phyloP scores from a whole-genome alignment of 2,888 invertebrate species.

The Anthrax anthrax region DNA sequence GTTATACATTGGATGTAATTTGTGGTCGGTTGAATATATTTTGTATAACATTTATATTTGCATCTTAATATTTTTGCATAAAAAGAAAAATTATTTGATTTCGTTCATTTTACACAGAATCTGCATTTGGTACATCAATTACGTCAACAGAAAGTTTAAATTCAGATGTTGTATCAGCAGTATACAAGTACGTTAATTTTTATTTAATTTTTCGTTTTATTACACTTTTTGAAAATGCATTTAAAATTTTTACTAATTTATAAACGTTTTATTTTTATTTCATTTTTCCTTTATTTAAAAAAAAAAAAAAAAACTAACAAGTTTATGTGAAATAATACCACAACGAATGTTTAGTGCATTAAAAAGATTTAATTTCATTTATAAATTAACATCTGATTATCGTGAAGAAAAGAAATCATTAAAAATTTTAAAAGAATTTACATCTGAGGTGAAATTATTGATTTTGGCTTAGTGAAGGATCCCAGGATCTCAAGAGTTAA shows the following conservation, averaged over 20 bases:
- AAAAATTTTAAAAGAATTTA: neutral
- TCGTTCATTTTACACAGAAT: neutral
- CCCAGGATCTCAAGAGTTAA: too few relatives aligned
- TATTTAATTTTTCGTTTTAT: too few relatives aligned
- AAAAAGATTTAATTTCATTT: neutral
- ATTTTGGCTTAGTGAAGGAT: too few relatives aligned
- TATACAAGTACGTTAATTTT: neutral
- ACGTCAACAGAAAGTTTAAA: neutral
- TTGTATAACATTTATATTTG: neutral
- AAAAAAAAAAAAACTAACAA: neutral
- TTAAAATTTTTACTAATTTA: too few relatives aligned
- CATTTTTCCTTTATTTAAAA: neutral
- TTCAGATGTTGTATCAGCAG: neutral
- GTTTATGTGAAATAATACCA: neutral
- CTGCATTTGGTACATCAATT: neutral
- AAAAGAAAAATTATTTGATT: too few relatives aligned
- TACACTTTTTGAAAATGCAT: too few relatives aligned
- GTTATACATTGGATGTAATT: constrained; percentile 38
- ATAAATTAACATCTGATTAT: neutral
- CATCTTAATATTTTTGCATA: neutral
- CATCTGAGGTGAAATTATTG: neutral
- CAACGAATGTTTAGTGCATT: neutral
- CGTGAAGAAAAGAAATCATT: neutral
- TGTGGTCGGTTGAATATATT: constrained; percentile 25
- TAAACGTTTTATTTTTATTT: too few relatives aligned